Evolutionary conservation across 2,888 invertebrate genomes (phyloP).

Genomic region (Perithous albicinctus): DNA sequence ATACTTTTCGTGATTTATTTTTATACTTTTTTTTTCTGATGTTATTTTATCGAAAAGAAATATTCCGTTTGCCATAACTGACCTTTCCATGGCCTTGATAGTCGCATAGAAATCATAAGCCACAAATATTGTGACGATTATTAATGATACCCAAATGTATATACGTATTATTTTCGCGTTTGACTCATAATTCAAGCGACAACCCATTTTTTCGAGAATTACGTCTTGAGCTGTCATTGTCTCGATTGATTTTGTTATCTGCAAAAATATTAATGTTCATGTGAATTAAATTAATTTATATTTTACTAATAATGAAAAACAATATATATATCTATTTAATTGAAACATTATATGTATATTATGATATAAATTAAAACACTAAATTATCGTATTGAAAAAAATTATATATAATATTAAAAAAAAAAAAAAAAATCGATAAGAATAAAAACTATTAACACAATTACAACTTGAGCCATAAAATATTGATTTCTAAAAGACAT

Average conservation of each 20-base stretch:
- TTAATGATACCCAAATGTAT: slow-evolving; percentile 49
- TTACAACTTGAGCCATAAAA: too few species aligned
- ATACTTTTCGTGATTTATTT: not conserved
- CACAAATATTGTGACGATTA: slow-evolving; percentile 1
- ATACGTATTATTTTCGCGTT: slow-evolving; percentile 29
- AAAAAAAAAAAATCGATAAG: too few species aligned
- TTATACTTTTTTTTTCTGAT: not conserved
- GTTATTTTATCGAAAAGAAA: not conserved
- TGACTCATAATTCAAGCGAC: slow-evolving; percentile 42
- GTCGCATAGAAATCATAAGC: slow-evolving; percentile 32
- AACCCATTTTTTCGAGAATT: slow-evolving; percentile 55
- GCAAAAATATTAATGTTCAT: too few species aligned
- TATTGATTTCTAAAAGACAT: too few species aligned
- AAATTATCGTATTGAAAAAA: too few species aligned
- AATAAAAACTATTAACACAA: too few species aligned
- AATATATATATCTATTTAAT: too few species aligned
- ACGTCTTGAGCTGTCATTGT: slow-evolving; percentile 36
- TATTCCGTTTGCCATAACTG: not conserved
- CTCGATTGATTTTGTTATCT: slow-evolving; percentile 57
- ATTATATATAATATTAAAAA: too few species aligned
- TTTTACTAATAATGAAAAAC: too few species aligned
- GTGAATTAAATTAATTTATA: too few species aligned
- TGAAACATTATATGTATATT: too few species aligned
- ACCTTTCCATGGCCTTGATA: not conserved
- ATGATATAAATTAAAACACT: too few species aligned